Conservation (phyloP, 2,113 vertebrate species). For the Puffinus mauretanicus region DNA sequence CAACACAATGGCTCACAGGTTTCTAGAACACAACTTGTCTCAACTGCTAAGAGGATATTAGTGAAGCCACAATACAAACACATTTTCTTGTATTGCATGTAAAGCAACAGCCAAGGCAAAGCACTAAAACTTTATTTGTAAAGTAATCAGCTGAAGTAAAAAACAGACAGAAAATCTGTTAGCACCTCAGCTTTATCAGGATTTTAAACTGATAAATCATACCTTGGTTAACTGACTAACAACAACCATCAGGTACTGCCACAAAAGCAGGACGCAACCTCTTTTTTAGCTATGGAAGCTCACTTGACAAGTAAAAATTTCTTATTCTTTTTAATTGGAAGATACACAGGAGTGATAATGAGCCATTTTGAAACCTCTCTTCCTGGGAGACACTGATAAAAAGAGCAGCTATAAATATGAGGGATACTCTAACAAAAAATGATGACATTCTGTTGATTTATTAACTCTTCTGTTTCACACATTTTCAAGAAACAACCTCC, state of each 20-base stretch:
- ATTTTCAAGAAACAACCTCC: background rate
- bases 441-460: background rate
- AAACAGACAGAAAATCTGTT: background rate
- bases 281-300: background rate
- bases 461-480: background rate
- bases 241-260: background rate
- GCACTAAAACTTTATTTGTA: background rate
- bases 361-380: background rate
- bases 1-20: background rate
- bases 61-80: background rate
- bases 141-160: background rate
- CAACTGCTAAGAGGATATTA: background rate
- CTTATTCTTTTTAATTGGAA: background rate
- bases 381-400: background rate
- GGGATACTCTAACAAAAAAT: background rate
- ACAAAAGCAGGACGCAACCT: background rate
- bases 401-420: background rate
- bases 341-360: background rate
- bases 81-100: background rate
- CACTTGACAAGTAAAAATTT: background rate
- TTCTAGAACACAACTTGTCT: background rate
- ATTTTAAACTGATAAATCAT: background rate
- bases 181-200: background rate
- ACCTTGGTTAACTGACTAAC: background rate
- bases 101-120: background rate